These are phyloP conservation scores for Argopecten irradians DNA, from an alignment of 1,140 invertebrate genomes.

Conservation along the genomic window DNA sequence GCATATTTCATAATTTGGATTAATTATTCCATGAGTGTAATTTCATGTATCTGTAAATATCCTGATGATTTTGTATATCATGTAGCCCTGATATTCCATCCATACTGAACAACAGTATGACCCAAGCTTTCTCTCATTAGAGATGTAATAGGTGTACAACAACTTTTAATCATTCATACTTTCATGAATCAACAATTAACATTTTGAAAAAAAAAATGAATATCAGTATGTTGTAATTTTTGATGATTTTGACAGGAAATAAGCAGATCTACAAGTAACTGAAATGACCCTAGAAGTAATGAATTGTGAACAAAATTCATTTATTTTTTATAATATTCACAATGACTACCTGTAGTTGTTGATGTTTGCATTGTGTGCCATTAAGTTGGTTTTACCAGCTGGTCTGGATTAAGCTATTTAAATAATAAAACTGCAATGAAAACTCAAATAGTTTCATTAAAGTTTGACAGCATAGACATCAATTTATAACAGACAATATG, in stretches of 20 bases:
- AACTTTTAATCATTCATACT: neutral
- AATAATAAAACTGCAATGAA: neutral
- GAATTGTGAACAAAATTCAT: neutral
- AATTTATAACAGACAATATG: neutral
- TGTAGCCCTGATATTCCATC: neutral
- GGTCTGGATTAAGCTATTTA: neutral
- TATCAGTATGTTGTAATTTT: neutral
- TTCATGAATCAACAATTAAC: too few relatives aligned
- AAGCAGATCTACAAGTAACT: too few relatives aligned
- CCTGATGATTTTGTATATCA: neutral
- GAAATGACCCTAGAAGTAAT: too few relatives aligned
- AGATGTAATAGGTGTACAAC: neutral
- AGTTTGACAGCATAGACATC: neutral
- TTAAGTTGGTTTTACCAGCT: conserved; percentile 1
- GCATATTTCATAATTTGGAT: neutral
- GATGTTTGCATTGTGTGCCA: neutral
- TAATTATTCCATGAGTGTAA: neutral
- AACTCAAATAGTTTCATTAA: neutral
- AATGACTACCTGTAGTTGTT: neutral
- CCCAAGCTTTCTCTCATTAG: neutral
- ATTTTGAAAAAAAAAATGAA: too few relatives aligned
- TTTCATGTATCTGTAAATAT: neutral
- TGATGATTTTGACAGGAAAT: neutral
- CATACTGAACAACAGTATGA: neutral
- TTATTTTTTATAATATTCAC: neutral